These are phyloP conservation scores for Coluber constrictor DNA, from an alignment of 2,797 vertebrate genomes.

Conservation along the genomic window DNA sequence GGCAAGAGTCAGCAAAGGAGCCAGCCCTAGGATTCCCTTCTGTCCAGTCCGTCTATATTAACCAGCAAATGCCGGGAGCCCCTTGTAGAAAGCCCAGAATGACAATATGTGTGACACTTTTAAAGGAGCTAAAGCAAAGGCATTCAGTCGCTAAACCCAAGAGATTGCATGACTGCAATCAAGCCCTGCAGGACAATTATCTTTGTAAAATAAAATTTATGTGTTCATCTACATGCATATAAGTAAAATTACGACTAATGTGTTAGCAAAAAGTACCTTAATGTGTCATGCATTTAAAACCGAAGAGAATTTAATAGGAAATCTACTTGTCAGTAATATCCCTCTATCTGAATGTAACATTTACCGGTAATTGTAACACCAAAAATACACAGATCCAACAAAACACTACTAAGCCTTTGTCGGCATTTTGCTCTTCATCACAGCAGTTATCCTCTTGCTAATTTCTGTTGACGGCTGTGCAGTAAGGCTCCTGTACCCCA, in stretches of 20 bases:
- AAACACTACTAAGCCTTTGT: neutral
- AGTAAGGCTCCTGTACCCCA: neutral
- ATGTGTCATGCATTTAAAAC: neutral
- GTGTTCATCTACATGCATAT: neutral
- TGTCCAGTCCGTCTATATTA: neutral
- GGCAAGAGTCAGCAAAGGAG: neutral
- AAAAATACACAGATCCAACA: neutral
- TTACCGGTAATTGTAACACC: neutral
- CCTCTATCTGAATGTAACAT: neutral
- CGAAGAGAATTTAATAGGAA: neutral
- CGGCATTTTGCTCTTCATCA: neutral
- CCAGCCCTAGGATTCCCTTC: neutral
- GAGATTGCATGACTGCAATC: neutral
- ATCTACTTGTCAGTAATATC: neutral
- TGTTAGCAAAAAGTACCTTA: neutral
- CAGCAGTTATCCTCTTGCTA: neutral
- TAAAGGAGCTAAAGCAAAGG: neutral
- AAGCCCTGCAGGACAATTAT: neutral
- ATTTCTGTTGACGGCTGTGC: neutral
- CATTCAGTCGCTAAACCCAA: rapidly evolving
- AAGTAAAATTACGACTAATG: neutral
- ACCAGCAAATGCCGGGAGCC: neutral
- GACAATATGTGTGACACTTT: too few relatives aligned
- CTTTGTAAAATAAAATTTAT: neutral
- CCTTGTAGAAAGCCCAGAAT: neutral